Conservation (phyloP, 2,888 invertebrate species). For the Philopedon plagiatum region DNA sequence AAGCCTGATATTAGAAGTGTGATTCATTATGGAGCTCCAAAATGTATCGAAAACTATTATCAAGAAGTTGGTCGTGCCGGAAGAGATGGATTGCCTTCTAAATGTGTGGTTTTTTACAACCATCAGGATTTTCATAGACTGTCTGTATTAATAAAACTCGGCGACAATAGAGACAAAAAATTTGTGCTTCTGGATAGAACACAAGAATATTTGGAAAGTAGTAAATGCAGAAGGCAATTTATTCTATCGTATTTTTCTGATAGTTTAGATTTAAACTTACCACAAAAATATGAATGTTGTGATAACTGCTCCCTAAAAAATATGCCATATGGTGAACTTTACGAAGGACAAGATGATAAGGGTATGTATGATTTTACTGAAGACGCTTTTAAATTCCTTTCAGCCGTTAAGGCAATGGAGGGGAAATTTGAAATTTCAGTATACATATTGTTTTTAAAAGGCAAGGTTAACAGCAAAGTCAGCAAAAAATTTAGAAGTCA, state of each 20-base stretch:
- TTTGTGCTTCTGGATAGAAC: constrained; percentile 70
- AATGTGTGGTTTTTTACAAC: constrained; percentile 72
- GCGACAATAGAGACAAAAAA: neutral
- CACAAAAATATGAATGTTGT: constrained; percentile 70
- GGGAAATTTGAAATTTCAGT: constrained; percentile 65
- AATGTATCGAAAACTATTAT: constrained; percentile 80
- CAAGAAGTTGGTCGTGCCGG: constrained; percentile 85
- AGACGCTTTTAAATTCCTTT: constrained; percentile 71
- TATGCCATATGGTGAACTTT: constrained; percentile 52
- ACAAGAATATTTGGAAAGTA: constrained; percentile 71
- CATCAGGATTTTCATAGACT: constrained; percentile 70
- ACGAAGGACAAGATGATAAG: constrained; percentile 65
- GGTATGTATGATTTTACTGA: constrained; percentile 71
- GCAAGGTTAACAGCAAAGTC: constrained; percentile 65
- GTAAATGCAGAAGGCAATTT: constrained; percentile 73
- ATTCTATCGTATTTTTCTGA: constrained; percentile 74
- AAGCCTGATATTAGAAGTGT: constrained; percentile 80
- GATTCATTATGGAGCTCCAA: constrained; percentile 81
- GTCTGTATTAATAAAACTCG: constrained; percentile 53
- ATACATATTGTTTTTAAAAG: constrained; percentile 64
- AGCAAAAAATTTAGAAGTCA: constrained; percentile 53
- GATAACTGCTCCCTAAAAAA: constrained; percentile 73
- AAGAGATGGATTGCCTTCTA: constrained; percentile 76
- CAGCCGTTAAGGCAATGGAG: constrained; percentile 67
- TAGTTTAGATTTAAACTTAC: neutral